Percentiles rank a stretch among this genome's conserved stretches.
These are phyloP conservation scores for Pterocles burchelli DNA, from an alignment of 2,113 vertebrate genomes.

Conservation along the genomic window DNA sequence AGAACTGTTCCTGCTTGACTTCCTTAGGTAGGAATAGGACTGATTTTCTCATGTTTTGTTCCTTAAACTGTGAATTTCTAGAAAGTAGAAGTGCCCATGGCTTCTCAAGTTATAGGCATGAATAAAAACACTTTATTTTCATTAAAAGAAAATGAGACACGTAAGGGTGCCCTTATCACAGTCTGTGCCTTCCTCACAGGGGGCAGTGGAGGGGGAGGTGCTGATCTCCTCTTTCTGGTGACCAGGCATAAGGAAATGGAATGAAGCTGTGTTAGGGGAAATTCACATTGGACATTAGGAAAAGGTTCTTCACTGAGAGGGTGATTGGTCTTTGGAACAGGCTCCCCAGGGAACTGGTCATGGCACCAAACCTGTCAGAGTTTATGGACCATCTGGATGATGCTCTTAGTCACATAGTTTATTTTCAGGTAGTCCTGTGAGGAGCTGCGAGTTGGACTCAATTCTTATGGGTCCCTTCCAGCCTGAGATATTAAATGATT, in stretches of 20 bases:
- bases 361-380: background rate
- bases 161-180: background rate
- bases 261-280: background rate
- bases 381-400: background rate
- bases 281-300: background rate
- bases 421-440: background rate
- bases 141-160: background rate
- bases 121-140: background rate
- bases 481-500: background rate
- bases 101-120: background rate
- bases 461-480: background rate
- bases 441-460: background rate
- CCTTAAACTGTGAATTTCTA: background rate
- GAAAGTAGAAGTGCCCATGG: background rate
- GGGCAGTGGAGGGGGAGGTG: fast-evolving
- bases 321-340: background rate
- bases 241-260: background rate
- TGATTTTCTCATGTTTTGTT: background rate
- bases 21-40: background rate
- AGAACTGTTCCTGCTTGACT: background rate
- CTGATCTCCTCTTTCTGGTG: background rate
- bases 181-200: background rate
- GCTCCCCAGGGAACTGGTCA: background rate
- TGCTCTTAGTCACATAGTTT: fast-evolving
- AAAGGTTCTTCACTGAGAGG: background rate